phyloP scores from a whole-genome alignment of 2,797 vertebrate species.

The Sebastes diaconus region DNA sequence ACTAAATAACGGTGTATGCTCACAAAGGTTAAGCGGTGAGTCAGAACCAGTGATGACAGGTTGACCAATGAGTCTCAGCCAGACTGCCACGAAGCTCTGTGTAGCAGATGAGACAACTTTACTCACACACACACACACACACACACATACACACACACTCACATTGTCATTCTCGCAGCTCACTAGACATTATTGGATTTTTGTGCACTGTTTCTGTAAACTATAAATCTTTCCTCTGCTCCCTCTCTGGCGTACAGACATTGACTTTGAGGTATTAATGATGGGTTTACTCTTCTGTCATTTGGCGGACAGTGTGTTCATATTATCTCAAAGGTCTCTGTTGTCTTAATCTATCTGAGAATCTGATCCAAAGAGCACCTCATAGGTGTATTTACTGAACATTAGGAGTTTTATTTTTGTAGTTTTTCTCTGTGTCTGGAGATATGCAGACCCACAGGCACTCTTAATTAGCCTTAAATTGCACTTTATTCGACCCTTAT shows the following conservation, averaged over 20 bases:
- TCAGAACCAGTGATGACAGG: slow-evolving; percentile 73
- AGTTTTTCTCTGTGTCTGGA: background rate
- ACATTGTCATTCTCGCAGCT: slow-evolving; percentile 20
- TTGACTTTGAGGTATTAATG: slow-evolving; percentile 15
- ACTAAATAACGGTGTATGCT: slow-evolving; percentile 67
- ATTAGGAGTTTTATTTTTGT: background rate
- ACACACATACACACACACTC: slow-evolving; percentile 15
- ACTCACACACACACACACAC: slow-evolving; percentile 17
- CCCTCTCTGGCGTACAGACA: background rate
- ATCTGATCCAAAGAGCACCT: background rate
- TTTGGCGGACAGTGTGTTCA: background rate
- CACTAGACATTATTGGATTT: slow-evolving; percentile 45
- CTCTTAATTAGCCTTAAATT: background rate
- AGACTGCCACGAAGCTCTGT: slow-evolving; percentile 40
- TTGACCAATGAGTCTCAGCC: slow-evolving; percentile 67
- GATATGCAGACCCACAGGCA: background rate
- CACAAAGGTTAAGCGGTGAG: slow-evolving; percentile 78
- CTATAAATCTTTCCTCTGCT: slow-evolving; percentile 31
- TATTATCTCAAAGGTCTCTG: slow-evolving; percentile 4
- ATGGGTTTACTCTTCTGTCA: background rate
- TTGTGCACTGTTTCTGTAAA: slow-evolving; percentile 22
- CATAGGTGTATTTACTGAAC: background rate
- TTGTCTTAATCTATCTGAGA: background rate
- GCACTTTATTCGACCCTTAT: background rate
- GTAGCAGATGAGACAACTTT: slow-evolving; percentile 46